Percentiles rank a stretch among this genome's conserved stretches.
These are phyloP conservation scores for Chironomus riparius DNA, from an alignment of 2,888 invertebrate species.

Conservation along the genomic window DNA sequence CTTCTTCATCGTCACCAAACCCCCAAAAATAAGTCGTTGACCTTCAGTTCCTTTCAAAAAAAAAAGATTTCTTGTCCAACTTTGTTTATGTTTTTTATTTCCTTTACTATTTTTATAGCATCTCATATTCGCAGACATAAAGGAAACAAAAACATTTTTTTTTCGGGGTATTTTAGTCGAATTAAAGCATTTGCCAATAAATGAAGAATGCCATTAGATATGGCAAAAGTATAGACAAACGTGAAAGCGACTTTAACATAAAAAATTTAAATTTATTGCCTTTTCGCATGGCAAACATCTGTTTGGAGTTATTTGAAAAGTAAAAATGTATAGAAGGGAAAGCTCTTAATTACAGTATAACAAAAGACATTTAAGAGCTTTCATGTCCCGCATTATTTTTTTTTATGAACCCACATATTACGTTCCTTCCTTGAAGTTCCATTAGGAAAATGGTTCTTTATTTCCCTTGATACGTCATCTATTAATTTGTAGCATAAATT, in stretches of 20 bases:
- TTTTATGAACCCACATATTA: no score
- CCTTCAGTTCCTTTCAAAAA: no score
- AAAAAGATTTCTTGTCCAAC: no score
- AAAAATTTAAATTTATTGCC: conserved; percentile 23
- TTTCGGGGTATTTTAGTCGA: no score
- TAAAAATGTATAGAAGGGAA: not conserved
- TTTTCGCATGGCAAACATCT: conserved; percentile 18
- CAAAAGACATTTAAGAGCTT: not conserved
- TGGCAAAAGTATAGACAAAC: not conserved
- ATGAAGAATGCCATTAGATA: not conserved
- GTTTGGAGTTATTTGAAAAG: not conserved
- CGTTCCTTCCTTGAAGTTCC: not conserved
- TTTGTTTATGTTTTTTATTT: no score
- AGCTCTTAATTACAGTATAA: not conserved
- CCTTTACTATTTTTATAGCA: no score
- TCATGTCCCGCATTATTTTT: not conserved
- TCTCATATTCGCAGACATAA: no score
- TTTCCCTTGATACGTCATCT: not conserved
- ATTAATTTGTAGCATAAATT: not conserved
- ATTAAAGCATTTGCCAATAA: not conserved
- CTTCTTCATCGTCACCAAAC: no score
- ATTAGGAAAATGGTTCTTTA: not conserved
- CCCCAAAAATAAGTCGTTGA: no score
- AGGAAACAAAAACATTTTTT: no score
- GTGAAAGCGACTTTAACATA: not conserved